Conservation (phyloP, 1,140 invertebrate species). For the Cylas formicarius region DNA sequence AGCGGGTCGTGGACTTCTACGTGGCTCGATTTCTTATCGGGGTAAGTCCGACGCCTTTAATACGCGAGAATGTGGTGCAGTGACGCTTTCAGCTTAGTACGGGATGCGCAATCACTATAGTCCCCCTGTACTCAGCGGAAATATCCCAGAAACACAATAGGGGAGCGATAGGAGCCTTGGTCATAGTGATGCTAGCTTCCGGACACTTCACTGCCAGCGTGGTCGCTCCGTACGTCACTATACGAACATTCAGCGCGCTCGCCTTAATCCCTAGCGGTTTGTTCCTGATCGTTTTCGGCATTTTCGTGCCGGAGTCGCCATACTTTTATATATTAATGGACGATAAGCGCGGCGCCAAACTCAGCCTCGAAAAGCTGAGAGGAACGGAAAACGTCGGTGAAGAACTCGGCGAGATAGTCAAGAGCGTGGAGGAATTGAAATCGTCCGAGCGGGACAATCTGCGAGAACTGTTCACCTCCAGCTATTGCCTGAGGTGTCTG, state of each 20-base stretch:
- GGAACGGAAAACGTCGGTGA: slow-evolving; percentile 35
- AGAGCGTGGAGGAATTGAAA: slow-evolving; percentile 23
- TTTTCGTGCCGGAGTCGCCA: slow-evolving; percentile 66
- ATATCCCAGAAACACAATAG: slow-evolving; percentile 39
- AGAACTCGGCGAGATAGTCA: slow-evolving; percentile 16
- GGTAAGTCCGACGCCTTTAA: slow-evolving; percentile 10
- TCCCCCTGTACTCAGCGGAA: slow-evolving; percentile 48
- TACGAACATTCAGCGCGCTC: slow-evolving; percentile 47
- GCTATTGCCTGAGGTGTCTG: slow-evolving; percentile 53
- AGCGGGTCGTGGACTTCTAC: slow-evolving; percentile 16
- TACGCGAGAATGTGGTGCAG: too few species aligned
- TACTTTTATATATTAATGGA: slow-evolving; percentile 56
- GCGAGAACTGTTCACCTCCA: slow-evolving; percentile 17
- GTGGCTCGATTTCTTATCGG: slow-evolving; percentile 20
- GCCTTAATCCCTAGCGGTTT: slow-evolving; percentile 45
- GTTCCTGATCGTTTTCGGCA: slow-evolving; percentile 47
- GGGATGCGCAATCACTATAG: slow-evolving; percentile 44
- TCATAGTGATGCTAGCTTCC: slow-evolving; percentile 25
- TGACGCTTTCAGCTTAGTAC: slow-evolving; percentile 35
- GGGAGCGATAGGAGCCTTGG: slow-evolving; percentile 25
- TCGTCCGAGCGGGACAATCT: slow-evolving; percentile 19
- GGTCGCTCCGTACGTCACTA: slow-evolving; percentile 52
- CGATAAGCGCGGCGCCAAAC: slow-evolving; percentile 52
- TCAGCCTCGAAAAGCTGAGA: slow-evolving; percentile 56
- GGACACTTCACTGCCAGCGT: slow-evolving; percentile 43